Conservation (phyloP, 2,113 vertebrate species). For the Gopherus flavomarginatus region DNA sequence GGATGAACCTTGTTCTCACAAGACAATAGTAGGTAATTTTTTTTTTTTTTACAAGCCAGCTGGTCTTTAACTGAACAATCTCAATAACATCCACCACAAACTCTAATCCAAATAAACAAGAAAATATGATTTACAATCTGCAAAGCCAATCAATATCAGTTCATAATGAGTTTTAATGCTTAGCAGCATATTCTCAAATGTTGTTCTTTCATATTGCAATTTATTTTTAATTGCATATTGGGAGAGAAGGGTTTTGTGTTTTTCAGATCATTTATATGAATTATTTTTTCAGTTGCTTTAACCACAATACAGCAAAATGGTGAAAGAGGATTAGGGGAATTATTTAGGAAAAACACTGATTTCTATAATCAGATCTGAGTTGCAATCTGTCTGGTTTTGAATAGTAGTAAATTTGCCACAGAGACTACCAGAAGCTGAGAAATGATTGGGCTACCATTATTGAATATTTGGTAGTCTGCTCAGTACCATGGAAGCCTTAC, state of each 20-base stretch:
- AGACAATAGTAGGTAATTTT: constrained; percentile 59
- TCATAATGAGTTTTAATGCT: background rate
- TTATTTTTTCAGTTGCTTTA: background rate
- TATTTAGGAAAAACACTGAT: constrained; percentile 42
- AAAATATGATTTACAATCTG: constrained; percentile 41
- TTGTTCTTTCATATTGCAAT: background rate
- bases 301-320: background rate
- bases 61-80: constrained; percentile 62
- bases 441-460: background rate
- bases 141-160: background rate
- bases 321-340: constrained; percentile 38
- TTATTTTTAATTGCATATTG: background rate
- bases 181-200: background rate
- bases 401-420: background rate
- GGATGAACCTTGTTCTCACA: constrained; percentile 66
- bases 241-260: background rate
- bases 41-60: constrained; percentile 61
- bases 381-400: constrained; percentile 44
- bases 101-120: constrained; percentile 44
- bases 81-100: background rate
- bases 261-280: background rate
- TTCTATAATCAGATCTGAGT: constrained; percentile 34
- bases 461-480: background rate
- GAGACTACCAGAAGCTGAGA: background rate
- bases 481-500: accelerated